A percentile compares a stretch with the other conserved stretches of the same genome.
These are phyloP conservation scores for Mustela lutreola DNA, from an alignment of 2,113 vertebrate species.

Conservation along the genomic window DNA sequence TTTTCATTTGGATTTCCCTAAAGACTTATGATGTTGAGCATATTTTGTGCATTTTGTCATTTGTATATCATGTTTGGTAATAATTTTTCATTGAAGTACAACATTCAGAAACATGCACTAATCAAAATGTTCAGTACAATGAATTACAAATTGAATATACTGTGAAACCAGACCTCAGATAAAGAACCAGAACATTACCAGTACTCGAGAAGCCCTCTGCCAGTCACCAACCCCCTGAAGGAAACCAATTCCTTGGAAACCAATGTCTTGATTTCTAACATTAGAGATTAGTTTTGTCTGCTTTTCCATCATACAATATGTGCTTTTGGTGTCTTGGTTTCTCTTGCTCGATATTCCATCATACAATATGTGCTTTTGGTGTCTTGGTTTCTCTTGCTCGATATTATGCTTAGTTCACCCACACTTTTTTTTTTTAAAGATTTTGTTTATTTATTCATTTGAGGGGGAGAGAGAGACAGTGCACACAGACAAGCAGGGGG, in stretches of 20 bases:
- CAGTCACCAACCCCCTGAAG: not conserved
- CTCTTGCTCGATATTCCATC: not conserved
- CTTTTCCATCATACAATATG: not conserved
- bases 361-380: not conserved
- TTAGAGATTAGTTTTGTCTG: not conserved
- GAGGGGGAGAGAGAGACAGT: too few species aligned
- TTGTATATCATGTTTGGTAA: slow-evolving; percentile 30
- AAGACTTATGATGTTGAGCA: slow-evolving; percentile 3
- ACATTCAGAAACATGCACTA: not conserved
- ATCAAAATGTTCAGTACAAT: slow-evolving; percentile 43
- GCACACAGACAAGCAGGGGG: too few species aligned
- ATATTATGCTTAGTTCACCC: slow-evolving; percentile 18
- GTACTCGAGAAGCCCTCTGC: not conserved
- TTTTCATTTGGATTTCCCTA: slow-evolving; percentile 33
- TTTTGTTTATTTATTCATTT: too few species aligned
- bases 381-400: slow-evolving; percentile 19
- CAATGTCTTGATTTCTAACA: slow-evolving; percentile 26
- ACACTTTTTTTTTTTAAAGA: not conserved
- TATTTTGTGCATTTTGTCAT: slow-evolving; percentile 30
- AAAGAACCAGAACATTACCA: not conserved
- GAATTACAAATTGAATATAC: slow-evolving; percentile 18
- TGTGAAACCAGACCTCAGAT: not conserved
- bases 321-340: slow-evolving; percentile 1
- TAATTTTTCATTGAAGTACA: slow-evolving; percentile 5
- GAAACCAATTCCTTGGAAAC: not conserved